phyloP scores from a whole-genome alignment of 2,113 vertebrate genomes.

The Cacatua alba region DNA sequence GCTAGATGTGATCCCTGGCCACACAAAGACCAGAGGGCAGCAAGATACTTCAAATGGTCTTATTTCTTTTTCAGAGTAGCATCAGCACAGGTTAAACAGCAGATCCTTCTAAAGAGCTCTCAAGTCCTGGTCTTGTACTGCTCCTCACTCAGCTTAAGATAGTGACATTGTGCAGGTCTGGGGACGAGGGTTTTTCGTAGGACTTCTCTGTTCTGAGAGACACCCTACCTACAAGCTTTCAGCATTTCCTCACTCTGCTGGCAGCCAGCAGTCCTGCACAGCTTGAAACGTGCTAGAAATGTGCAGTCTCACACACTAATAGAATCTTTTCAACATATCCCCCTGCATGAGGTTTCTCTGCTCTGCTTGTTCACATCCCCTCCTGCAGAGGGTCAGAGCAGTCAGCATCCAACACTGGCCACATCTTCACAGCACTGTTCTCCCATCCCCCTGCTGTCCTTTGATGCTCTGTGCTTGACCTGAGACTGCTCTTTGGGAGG shows the following conservation, averaged over 20 bases:
- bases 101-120: background rate
- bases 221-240: background rate
- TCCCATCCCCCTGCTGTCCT: background rate
- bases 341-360: background rate
- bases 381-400: background rate
- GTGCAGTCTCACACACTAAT: fast-evolving
- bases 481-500: background rate
- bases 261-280: background rate
- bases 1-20: background rate
- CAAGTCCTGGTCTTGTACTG: background rate
- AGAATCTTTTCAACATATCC: background rate
- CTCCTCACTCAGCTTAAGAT: background rate
- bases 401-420: background rate
- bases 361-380: background rate
- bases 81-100: background rate
- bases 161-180: background rate
- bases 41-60: background rate
- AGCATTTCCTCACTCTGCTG: background rate
- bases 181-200: background rate
- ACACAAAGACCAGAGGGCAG: background rate
- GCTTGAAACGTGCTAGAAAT: background rate
- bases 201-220: background rate
- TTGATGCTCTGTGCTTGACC: background rate
- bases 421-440: background rate
- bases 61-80: background rate